Conservation (phyloP, 2,113 vertebrate genomes). For the Alces alces region DNA sequence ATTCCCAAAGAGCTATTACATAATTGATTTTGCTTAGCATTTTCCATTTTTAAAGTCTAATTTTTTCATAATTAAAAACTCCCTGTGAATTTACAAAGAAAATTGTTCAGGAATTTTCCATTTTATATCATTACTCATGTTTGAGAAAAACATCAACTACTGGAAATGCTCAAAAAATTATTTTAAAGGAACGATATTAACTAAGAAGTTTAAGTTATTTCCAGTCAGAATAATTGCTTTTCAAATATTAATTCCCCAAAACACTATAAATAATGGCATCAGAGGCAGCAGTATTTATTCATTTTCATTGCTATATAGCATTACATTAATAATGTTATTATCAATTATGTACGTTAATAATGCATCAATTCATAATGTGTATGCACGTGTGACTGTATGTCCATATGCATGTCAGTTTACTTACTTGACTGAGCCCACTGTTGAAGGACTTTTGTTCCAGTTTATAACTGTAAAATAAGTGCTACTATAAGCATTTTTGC, state of each 20-base stretch:
- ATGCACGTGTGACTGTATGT: not conserved
- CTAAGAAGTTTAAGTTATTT: not conserved
- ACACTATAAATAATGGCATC: not conserved
- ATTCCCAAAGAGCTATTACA: not conserved
- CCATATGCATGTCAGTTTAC: not conserved
- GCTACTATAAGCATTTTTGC: not conserved
- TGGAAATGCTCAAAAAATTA: not conserved
- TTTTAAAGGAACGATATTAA: not conserved
- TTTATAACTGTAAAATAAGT: not conserved
- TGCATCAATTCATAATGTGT: not conserved
- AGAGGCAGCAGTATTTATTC: not conserved
- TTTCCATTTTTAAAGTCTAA: not conserved
- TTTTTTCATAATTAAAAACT: not conserved
- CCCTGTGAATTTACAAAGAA: not conserved
- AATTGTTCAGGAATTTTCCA: not conserved
- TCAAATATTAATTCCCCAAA: not conserved
- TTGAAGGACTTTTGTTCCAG: not conserved
- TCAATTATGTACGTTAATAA: not conserved
- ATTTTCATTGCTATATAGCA: not conserved
- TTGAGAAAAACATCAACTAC: not conserved
- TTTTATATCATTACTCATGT: not conserved
- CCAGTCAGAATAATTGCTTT: not conserved
- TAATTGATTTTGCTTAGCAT: not conserved
- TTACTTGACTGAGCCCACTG: not conserved
- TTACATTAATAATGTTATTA: not conserved